A percentile compares a stretch with the other conserved stretches of the same genome.
Conservation (phyloP, 2,113 vertebrate species). For the Corythaeola cristata region DNA sequence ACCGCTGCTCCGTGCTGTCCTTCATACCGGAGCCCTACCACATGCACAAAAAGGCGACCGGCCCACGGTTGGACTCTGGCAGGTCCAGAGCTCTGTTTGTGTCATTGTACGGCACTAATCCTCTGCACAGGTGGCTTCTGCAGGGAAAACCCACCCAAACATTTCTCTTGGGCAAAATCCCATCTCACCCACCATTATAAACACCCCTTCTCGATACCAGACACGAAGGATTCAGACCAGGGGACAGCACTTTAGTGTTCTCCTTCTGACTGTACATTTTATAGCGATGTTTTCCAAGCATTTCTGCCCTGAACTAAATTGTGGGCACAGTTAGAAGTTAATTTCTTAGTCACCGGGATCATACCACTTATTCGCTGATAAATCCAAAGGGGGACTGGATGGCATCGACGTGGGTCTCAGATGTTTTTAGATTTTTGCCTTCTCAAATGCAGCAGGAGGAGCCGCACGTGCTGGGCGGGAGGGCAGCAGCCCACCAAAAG, state of each 20-base stretch:
- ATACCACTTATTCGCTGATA: background rate
- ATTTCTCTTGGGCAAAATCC: background rate
- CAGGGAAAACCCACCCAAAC: background rate
- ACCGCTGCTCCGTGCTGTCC: background rate
- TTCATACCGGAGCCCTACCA: background rate
- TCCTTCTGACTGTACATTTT: fast-evolving
- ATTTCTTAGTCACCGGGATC: background rate
- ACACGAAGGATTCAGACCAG: fast-evolving
- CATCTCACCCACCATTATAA: background rate
- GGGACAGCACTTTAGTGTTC: background rate
- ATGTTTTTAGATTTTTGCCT: background rate
- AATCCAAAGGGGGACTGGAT: fast-evolving
- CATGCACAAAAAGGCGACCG: background rate
- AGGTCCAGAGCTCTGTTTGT: background rate
- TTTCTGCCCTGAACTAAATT: background rate
- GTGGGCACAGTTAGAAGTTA: background rate
- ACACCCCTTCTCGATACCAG: background rate
- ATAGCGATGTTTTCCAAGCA: fast-evolving
- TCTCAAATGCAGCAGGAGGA: background rate
- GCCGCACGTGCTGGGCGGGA: background rate
- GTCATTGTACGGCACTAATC: background rate
- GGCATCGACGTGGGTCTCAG: background rate
- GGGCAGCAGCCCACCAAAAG: background rate
- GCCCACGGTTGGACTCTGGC: background rate
- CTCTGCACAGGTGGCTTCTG: background rate